Evolutionary conservation across 2,113 vertebrate species (phyloP), one percentile per base, ranked within the genome.

Genomic region (Spilogale gracilis): DNA sequence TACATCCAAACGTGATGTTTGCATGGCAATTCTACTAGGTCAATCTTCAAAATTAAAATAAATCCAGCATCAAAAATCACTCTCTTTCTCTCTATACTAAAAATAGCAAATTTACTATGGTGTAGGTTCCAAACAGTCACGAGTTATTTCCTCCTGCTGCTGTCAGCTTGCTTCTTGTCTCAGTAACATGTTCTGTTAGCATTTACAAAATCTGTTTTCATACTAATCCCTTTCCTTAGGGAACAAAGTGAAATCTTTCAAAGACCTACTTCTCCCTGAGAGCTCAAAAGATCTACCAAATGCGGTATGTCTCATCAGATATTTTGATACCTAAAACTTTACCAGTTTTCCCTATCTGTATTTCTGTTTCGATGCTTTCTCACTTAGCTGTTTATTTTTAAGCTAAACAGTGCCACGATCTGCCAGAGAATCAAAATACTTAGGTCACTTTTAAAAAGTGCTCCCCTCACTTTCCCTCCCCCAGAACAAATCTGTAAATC

Each of bases 51-150:
- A 98, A 98, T 96, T 98, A 97, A 98, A 98, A 98, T 92, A 98
- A 98, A 97, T 82, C 97, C 97, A 97, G 93, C 95, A 91, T 86
- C 92, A 85, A 80, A 97, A 98, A 98, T 93, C 97, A 96, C 96
- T 97, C 98, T 96, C 97, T 98, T 98, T 97, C 97, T 98, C 97
- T 98, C 98, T 97, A 97, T 69, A 97, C 98, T 99, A 99, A 99
- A 99, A 99, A 98, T 99, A 99, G 98, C 98, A 91, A 98, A 99
- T 99, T 99, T 99, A 99, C 98, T 98, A 98, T 97, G 98, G 98
- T 98, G 98, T 98, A 95, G 0, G 97, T 97, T 99, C 98, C 98
- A 98, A 98, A 98, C 89, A 98, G 99, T 99, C 98, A 99, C 98
- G 98, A 98, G 98, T 97, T 98, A 98, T 87, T 97, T 98, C 97